phyloP scores from a whole-genome alignment of 2,888 invertebrate genomes.

The Cerastis leucographa region DNA sequence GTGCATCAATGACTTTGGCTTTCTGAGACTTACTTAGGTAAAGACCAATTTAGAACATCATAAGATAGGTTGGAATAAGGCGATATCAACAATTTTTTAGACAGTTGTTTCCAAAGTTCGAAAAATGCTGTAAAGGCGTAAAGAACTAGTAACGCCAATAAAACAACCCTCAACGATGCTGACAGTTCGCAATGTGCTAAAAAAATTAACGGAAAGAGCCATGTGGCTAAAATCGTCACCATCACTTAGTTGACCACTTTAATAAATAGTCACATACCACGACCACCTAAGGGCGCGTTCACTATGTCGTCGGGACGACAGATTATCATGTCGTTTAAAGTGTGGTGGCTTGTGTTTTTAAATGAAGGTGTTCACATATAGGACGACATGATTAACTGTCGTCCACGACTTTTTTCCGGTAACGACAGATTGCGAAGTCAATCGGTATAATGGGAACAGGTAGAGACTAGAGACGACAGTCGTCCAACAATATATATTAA shows the following conservation, averaged over 20 bases:
- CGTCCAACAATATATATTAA: too few relatives aligned
- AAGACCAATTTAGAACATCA: neutral
- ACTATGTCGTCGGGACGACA: too few relatives aligned
- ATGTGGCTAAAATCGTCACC: constrained; percentile 1
- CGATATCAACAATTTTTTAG: neutral
- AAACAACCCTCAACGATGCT: neutral
- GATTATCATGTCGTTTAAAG: too few relatives aligned
- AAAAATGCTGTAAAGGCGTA: neutral
- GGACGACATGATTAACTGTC: too few relatives aligned
- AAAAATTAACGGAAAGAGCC: neutral
- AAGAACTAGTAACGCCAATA: neutral
- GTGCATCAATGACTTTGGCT: constrained; percentile 2
- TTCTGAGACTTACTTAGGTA: constrained; percentile 14
- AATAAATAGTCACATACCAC: neutral
- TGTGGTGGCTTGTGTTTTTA: too few relatives aligned
- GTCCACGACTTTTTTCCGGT: too few relatives aligned
- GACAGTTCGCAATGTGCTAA: neutral
- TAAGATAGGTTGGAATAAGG: neutral
- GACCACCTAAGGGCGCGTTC: too few relatives aligned
- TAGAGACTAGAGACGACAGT: too few relatives aligned
- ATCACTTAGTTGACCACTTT: neutral
- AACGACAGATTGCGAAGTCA: too few relatives aligned
- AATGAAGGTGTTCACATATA: too few relatives aligned
- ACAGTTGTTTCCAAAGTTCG: neutral
- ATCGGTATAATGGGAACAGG: too few relatives aligned